phyloP scores from a whole-genome alignment of 1,140 invertebrate genomes.

The Drosophila equinoxialis region DNA sequence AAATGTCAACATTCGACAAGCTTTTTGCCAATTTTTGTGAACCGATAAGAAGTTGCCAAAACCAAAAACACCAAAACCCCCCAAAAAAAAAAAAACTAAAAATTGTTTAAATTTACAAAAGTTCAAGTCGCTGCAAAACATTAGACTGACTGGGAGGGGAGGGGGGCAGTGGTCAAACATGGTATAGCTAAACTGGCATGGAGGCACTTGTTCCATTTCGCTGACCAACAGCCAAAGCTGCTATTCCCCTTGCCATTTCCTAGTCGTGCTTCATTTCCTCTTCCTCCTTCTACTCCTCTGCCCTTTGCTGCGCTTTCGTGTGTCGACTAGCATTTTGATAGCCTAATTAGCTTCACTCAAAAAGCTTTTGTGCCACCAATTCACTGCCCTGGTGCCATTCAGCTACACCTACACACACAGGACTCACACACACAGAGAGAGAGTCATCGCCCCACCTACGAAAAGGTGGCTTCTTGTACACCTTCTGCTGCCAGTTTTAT shows the following conservation, averaged over 20 bases:
- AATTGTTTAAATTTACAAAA: slow-evolving; percentile 45
- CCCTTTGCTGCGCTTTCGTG: slow-evolving; percentile 17
- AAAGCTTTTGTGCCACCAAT: slow-evolving; percentile 74
- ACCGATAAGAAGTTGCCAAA: slow-evolving; percentile 24
- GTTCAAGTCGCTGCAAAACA: slow-evolving; percentile 53
- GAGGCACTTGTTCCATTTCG: slow-evolving; percentile 56
- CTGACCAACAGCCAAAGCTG: slow-evolving; percentile 30
- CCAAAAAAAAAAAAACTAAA: slow-evolving; percentile 21
- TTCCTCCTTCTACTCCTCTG: neutral
- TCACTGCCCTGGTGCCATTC: slow-evolving; percentile 38
- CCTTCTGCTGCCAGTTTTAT: slow-evolving; percentile 17
- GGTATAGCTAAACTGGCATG: slow-evolving; percentile 32
- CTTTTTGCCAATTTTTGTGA: slow-evolving; percentile 64
- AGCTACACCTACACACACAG: neutral
- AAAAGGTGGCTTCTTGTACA: no score
- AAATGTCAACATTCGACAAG: slow-evolving; percentile 75
- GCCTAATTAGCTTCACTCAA: slow-evolving; percentile 76
- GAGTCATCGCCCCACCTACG: neutral
- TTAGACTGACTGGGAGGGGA: slow-evolving; percentile 1
- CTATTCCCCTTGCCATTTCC: no score
- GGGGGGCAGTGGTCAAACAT: slow-evolving; percentile 26
- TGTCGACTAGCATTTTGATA: slow-evolving; percentile 69
- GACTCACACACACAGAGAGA: neutral
- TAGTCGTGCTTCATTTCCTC: no score
- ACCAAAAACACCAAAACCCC: slow-evolving; percentile 66